Percentiles rank a stretch among this genome's conserved stretches.
phyloP scores from a whole-genome alignment of 2,888 invertebrate genomes.

The Synanthedon tipuliformis region DNA sequence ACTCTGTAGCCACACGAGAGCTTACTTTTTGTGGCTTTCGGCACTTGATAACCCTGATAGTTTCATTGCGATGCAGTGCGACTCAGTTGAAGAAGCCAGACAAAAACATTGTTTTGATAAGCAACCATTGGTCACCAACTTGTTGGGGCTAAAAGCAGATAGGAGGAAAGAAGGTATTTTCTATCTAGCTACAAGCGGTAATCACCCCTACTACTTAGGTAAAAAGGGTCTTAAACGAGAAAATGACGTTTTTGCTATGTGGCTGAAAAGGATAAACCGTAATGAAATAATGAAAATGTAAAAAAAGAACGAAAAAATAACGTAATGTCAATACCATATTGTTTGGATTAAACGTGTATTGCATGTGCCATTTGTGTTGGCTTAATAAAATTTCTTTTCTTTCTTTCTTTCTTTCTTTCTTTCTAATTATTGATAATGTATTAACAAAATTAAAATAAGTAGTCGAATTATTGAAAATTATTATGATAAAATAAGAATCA shows the following conservation, averaged over 20 bases:
- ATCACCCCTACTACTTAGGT: constrained; percentile 39
- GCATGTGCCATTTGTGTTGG: too few relatives aligned
- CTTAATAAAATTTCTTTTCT: too few relatives aligned
- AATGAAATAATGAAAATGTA: background rate
- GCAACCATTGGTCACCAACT: constrained; percentile 16
- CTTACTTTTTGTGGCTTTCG: constrained; percentile 18
- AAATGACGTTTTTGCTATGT: constrained; percentile 13
- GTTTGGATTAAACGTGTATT: too few relatives aligned
- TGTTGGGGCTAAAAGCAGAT: constrained; percentile 18
- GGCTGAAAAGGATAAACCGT: background rate
- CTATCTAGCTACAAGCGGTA: constrained; percentile 21
- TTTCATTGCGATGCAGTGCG: constrained; percentile 22
- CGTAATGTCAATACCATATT: too few relatives aligned
- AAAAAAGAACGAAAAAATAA: background rate
- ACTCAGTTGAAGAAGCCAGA: constrained; percentile 24
- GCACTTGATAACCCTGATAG: constrained; percentile 15
- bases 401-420: too few relatives aligned
- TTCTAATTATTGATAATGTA: background rate
- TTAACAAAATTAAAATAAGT: too few relatives aligned
- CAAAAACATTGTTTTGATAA: constrained; percentile 18
- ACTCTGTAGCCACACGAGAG: constrained; percentile 19
- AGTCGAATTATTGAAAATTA: too few relatives aligned
- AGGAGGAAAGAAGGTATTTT: constrained; percentile 22
- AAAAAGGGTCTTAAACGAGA: constrained; percentile 35
- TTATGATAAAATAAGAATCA: too few relatives aligned